Percentiles rank a stretch among this genome's conserved stretches.
These are phyloP conservation scores for Microcaecilia unicolor DNA, from an alignment of 2,797 vertebrate species.

Conservation along the genomic window DNA sequence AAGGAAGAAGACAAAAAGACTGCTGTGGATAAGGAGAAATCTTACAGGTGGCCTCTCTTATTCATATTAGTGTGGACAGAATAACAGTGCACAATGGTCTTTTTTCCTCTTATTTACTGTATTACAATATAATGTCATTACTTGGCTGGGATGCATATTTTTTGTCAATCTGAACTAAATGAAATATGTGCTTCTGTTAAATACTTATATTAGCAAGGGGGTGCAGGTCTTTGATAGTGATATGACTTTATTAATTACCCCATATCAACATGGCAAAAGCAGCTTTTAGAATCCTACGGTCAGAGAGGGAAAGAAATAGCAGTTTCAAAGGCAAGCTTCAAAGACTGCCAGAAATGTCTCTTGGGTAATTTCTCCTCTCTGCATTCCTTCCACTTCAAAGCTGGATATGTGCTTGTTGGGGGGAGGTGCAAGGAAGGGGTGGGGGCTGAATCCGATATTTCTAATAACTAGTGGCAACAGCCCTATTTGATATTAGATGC, in stretches of 20 bases:
- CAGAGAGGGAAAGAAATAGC: constrained; percentile 65
- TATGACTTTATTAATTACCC: constrained; percentile 61
- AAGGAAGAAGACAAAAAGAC: too few relatives aligned
- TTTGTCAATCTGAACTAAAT: constrained; percentile 11
- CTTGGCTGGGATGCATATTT: constrained; percentile 6
- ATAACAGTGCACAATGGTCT: too few relatives aligned
- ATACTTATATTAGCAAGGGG: constrained; percentile 39
- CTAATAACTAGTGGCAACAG: constrained; percentile 94
- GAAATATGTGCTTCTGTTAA: constrained; percentile 22
- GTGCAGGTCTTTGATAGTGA: constrained; percentile 53
- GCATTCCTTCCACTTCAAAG: constrained; percentile 93
- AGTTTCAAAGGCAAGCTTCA: constrained; percentile 96
- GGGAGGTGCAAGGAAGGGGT: constrained; percentile 39
- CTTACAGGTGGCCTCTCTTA: too few relatives aligned
- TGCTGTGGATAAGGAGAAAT: too few relatives aligned
- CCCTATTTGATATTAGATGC: constrained; percentile 94
- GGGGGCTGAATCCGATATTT: constrained; percentile 72
- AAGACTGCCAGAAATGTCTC: constrained; percentile 88
- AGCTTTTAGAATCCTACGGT: constrained; percentile 50
- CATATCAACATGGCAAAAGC: constrained; percentile 49
- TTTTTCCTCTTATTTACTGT: too few relatives aligned
- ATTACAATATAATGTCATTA: too few relatives aligned
- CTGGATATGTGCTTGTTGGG: constrained; percentile 65
- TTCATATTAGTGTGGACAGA: too few relatives aligned
- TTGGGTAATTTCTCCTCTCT: constrained; percentile 89